phyloP scores from a whole-genome alignment of 92 coral and sea anemone species.

The Porites lobata region DNA sequence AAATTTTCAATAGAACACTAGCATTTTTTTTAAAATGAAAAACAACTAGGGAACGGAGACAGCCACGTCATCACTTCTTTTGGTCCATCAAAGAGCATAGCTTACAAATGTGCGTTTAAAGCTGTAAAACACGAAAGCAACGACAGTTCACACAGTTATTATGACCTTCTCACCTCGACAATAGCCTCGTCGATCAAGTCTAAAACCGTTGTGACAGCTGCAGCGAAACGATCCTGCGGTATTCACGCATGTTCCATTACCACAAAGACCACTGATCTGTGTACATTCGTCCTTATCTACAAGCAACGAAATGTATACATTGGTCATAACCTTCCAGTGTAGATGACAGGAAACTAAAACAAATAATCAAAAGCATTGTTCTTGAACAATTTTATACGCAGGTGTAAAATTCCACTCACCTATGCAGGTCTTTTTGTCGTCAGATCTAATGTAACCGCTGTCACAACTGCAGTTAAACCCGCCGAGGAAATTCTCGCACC shows the following conservation, averaged over 20 bases:
- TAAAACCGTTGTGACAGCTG: conserved; percentile 82
- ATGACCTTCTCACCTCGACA: conserved; percentile 71
- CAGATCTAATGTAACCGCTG: conserved; percentile 75
- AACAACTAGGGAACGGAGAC: too few relatives aligned
- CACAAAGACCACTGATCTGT: conserved; percentile 81
- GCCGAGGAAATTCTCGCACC: conserved; percentile 88
- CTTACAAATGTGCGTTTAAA: too few relatives aligned
- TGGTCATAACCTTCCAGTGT: neutral
- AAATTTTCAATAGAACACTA: too few relatives aligned
- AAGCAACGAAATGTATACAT: too few relatives aligned
- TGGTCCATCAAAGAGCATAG: too few relatives aligned
- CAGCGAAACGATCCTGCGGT: conserved; percentile 85
- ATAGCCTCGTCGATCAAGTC: conserved; percentile 67
- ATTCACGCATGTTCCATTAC: conserved; percentile 95
- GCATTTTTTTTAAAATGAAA: too few relatives aligned
- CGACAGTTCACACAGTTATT: too few relatives aligned
- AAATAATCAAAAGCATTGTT: neutral
- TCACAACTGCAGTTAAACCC: conserved; percentile 83
- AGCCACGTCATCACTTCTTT: too few relatives aligned
- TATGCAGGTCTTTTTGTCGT: conserved; percentile 77
- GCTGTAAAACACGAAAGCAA: too few relatives aligned
- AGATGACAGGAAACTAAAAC: neutral
- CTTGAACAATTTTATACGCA: neutral
- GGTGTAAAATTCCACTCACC: conserved; percentile 59
- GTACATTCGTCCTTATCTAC: conserved; percentile 88